Evolutionary conservation across 2,888 invertebrate species (phyloP).

Genomic region (Cryptocephalus moraei): DNA sequence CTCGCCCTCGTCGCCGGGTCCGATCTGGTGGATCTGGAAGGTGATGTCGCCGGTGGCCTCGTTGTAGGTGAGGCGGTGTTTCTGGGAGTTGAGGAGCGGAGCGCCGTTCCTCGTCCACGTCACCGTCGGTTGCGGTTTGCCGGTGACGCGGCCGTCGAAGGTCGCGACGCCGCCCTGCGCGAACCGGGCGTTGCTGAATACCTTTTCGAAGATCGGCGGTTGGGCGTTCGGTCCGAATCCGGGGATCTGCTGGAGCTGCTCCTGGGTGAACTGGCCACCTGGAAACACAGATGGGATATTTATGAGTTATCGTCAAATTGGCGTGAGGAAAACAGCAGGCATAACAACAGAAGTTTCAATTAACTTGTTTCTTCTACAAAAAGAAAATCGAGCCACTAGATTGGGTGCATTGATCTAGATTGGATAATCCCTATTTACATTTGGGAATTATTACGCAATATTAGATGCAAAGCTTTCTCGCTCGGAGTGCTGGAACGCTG

Average conservation of each 20-base stretch:
- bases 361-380: no score
- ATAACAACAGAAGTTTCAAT: no score
- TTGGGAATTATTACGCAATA: no score
- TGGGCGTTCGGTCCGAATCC: conserved; percentile 64
- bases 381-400: no score
- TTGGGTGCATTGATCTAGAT: no score
- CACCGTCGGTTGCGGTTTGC: conserved; percentile 85
- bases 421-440: no score
- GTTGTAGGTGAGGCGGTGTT: conserved; percentile 85
- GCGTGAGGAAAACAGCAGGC: no score
- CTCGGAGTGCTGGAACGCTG: no score
- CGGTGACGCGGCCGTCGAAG: conserved; percentile 85
- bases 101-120: conserved; percentile 84
- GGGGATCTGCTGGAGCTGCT: conserved; percentile 41
- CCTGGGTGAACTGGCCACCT: conserved; percentile 44
- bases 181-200: conserved; percentile 89
- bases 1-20: conserved; percentile 93
- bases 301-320: not conserved
- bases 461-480: no score
- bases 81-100: conserved; percentile 71
- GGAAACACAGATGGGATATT: conserved; percentile 3
- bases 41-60: conserved; percentile 70
- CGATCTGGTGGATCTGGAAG: conserved; percentile 86
- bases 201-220: conserved; percentile 91
- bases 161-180: conserved; percentile 90